A percentile compares a stretch with the other conserved stretches of the same genome.
These are phyloP conservation scores for Zeugodacus cucurbitae DNA, from an alignment of 1,140 invertebrate species.

Conservation along the genomic window DNA sequence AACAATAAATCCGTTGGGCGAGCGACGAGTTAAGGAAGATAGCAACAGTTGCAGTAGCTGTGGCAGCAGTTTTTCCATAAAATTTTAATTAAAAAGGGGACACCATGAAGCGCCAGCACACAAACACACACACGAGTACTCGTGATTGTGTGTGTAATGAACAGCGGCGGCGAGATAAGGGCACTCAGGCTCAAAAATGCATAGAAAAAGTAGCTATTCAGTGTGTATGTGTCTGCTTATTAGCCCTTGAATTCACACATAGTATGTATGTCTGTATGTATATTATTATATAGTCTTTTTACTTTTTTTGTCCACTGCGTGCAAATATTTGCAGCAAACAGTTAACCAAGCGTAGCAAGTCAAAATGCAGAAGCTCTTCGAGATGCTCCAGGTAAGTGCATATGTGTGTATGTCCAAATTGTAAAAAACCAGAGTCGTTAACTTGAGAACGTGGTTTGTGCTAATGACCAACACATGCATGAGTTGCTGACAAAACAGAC, in stretches of 20 bases:
- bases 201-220: not conserved
- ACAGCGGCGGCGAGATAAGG: not conserved
- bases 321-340: not conserved
- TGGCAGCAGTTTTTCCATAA: conserved; percentile 23
- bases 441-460: not conserved
- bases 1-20: not conserved
- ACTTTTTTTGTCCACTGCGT: not conserved
- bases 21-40: not conserved
- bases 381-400: not conserved
- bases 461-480: not conserved
- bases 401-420: not conserved
- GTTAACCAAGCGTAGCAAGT: not conserved
- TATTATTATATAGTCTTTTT: not conserved
- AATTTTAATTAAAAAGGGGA: conserved; percentile 25
- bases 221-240: not conserved
- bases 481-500: not conserved
- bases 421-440: not conserved
- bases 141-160: not conserved
- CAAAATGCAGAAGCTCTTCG: not conserved
- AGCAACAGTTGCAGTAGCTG: not conserved
- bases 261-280: not conserved
- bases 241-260: not conserved
- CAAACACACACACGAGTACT: not conserved
- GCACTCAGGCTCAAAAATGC: not conserved
- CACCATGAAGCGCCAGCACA: not conserved